phyloP scores from a whole-genome alignment of 2,113 vertebrate genomes.

The Mormyrus iriodes region DNA sequence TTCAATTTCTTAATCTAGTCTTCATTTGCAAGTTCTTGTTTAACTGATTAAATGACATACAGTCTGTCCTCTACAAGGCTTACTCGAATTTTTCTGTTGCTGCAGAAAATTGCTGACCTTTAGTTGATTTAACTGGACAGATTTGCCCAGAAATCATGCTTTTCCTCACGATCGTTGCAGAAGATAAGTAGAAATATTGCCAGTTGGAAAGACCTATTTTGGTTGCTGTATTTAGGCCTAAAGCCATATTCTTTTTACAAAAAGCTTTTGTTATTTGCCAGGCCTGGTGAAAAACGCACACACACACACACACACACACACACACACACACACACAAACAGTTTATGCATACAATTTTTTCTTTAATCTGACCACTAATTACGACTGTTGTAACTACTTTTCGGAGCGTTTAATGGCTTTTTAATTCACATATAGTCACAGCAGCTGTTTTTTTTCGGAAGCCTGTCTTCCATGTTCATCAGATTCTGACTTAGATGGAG shows the following conservation, averaged over 20 bases:
- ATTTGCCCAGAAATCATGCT: neutral
- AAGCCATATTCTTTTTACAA: neutral
- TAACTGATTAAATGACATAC: neutral
- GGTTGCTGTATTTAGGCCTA: neutral
- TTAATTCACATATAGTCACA: neutral
- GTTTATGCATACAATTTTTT: neutral
- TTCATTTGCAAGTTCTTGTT: neutral
- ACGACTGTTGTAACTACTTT: neutral
- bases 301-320: too few relatives aligned
- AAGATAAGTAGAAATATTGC: neutral
- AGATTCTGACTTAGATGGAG: neutral
- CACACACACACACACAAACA: neutral
- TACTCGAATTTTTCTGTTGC: neutral
- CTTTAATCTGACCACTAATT: neutral
- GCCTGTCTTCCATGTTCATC: neutral
- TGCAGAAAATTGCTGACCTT: neutral
- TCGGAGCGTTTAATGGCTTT: neutral
- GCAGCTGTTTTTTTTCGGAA: neutral
- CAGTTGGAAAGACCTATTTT: neutral
- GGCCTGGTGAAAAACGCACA: neutral
- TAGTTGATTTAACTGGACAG: neutral
- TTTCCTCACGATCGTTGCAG: neutral
- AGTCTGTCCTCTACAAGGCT: neutral
- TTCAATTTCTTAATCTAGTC: neutral
- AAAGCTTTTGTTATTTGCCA: conserved; percentile 7